Evolutionary conservation across 92 coral and sea anemone genomes (phyloP), one percentile per base, ranked within the genome.

Genomic region (Parazoanthus swiftii): DNA sequence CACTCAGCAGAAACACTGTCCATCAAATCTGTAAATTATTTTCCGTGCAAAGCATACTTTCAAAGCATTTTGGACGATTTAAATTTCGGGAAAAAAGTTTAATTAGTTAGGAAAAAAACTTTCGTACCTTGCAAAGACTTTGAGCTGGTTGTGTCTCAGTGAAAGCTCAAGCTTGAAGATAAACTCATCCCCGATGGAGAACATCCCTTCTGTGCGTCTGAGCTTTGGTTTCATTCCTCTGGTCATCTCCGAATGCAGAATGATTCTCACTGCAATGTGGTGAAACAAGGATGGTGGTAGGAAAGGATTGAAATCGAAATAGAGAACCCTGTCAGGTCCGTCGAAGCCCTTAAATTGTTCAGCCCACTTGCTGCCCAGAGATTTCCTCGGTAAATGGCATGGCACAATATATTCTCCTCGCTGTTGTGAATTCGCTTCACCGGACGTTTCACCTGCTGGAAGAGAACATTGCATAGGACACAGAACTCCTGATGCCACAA

Each of bases 281-380:
- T 90, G 72, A 54, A 90, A 90, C 77, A 90, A 80, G 10, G 92
- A 84, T 15, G 89, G 81, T 46, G 92, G 92, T 33, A 90, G 77
- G 59, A 85, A 90, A 0, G 89, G 92, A 46, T 81, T 88, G 66
- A 90, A 90, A 63, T 90, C 92, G 42, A 86, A 86, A 20, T 81
- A 88, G 43, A 90, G 85, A 42, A 51, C 73, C 39, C 72, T n/a
- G 13, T 68, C 89, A 46, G 71, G 68, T 11, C 72, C 88, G 4
- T 46, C 25, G 39, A 48, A 79, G 18, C 79, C 67, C n/a, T 75
- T 39, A 79, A 79, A 18, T 5, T 36, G 42, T 9, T 90, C 70
- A 43, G 76, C 71, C 74, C 74, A 76, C 39, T 80, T 74, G 44
- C 81, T 74, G 20, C 76, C 85, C 8, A 80, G 80, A 35, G 85